Base-by-base conservation (phyloP, 1,140 invertebrate genomes). In the Gonatopus flavifemur region DNA sequence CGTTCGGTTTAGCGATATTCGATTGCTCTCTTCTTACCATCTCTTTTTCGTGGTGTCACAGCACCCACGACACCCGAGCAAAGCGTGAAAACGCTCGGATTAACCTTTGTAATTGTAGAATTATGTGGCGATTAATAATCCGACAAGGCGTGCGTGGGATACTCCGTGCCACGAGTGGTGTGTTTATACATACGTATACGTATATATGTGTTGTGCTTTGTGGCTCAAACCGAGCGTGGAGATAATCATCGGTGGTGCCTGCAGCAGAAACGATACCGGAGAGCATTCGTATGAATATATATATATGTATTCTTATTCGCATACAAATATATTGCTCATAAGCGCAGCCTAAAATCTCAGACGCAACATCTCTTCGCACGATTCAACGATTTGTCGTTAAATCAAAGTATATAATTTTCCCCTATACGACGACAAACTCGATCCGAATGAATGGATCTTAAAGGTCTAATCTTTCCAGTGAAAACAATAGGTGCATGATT, bases 51-150 rank as follows among this genome's bases (percentile, higher is more conserved):
- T 15, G 5, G 36, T 51, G 56, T 52, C 46, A 47, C 45, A 49
- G 52, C 55, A 59, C 48, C 57, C 51, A 58, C 46, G 43, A 22
- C 51, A 46, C 19, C 48, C 46, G 56, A 49, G 53, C 50, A 22
- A 41, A 72, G 69, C 68, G 68, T 67, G 68, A 74, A 74, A 74
- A 71, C 67, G 59, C 49, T n/a, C 59, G 56, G 60, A 66, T 70
- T 69, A 68, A 70, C 66, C 70, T 65, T 69, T 68, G 68, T 68
- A 67, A 70, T 72, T 69, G 68, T 68, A 63, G 59, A 70, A 73
- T 73, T 67, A 68, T 67, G 59, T 59, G 65, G 60, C 69, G 66
- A 74, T 75, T 75, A 75, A 75, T 75, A 72, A 74, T 64, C 63
- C 67, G 63, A 63, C 63, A 64, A 66, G 66, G 68, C 64, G 59